Conservation (phyloP, 2,113 vertebrate species). For the Tenrec ecaudatus region DNA sequence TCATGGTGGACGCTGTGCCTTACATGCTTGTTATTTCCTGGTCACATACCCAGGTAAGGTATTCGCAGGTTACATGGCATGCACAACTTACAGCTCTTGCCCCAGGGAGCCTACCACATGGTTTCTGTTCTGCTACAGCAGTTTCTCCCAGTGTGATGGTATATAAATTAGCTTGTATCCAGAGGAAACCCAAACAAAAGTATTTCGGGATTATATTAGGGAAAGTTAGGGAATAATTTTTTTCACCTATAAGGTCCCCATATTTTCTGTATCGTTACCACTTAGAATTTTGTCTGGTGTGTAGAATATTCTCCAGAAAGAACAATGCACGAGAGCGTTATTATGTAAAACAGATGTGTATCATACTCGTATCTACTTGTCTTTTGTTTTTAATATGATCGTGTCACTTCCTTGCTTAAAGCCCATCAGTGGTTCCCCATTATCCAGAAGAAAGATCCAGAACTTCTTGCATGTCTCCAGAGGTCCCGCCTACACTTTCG, state of each 20-base stretch:
- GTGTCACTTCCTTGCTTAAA: neutral
- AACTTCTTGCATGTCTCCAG: neutral
- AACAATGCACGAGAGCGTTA: too few species aligned
- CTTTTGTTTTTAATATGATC: neutral
- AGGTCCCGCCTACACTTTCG: neutral
- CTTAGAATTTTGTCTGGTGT: fast-evolving
- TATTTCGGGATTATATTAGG: too few species aligned
- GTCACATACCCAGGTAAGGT: neutral
- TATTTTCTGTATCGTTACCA: too few species aligned
- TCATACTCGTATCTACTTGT: too few species aligned
- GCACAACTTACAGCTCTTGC: neutral
- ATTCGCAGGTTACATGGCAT: neutral
- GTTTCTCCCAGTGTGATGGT: too few species aligned
- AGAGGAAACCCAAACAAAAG: neutral
- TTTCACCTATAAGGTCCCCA: neutral
- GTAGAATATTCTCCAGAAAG: neutral
- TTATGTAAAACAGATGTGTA: neutral
- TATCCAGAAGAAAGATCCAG: neutral
- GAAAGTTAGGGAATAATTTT: neutral
- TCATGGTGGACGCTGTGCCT: too few species aligned
- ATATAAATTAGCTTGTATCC: neutral
- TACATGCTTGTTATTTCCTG: fast-evolving
- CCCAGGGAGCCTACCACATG: too few species aligned
- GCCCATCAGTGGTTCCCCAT: neutral
- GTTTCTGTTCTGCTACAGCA: neutral